Evolutionary conservation across 2,797 vertebrate species (phyloP).

Genomic region (Pseudotriccus pelzelni): DNA sequence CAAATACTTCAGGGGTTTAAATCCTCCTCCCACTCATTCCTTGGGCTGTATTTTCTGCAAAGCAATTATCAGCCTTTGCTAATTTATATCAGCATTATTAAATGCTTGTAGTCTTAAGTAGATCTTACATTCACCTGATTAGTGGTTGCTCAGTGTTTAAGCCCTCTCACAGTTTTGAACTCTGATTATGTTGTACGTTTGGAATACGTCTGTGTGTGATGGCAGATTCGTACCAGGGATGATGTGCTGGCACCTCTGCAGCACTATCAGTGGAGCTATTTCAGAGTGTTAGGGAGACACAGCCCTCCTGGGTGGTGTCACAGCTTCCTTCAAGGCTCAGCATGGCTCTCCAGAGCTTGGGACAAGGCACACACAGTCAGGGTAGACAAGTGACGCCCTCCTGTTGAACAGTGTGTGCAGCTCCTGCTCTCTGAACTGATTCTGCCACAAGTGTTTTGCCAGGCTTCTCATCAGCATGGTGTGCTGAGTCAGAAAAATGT

Average conservation of each 20-base stretch:
- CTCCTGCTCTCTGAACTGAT: background rate
- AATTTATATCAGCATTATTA: constrained; percentile 14
- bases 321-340: background rate
- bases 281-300: background rate
- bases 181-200: background rate
- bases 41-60: background rate
- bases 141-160: background rate
- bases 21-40: background rate
- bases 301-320: background rate
- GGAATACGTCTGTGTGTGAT: background rate
- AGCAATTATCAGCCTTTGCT: background rate
- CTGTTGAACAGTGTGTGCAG: background rate
- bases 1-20: background rate
- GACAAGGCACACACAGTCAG: fast-evolving
- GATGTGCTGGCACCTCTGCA: background rate
- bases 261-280: background rate
- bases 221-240: background rate
- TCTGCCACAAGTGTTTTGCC: background rate
- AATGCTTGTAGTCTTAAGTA: background rate
- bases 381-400: background rate
- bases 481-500: constrained; percentile 40
- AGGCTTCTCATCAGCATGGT: background rate
- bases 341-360: background rate
- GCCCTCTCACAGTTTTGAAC: background rate
- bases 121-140: background rate